Conservation (phyloP, 2,113 vertebrate genomes). For the Cheirogaleus medius region DNA sequence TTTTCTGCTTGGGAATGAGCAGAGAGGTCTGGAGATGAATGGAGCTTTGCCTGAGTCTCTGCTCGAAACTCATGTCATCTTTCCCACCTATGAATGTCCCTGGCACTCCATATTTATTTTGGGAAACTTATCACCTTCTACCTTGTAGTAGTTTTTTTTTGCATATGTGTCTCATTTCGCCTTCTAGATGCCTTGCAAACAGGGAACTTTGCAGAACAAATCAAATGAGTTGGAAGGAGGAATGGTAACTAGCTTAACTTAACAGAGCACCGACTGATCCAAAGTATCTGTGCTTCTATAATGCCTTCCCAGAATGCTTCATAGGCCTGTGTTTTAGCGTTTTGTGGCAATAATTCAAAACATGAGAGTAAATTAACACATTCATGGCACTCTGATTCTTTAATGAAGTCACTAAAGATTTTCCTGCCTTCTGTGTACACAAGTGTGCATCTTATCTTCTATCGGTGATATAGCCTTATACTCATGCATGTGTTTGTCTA, state of each 20-base stretch:
- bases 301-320: neutral
- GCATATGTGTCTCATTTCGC: constrained; percentile 6
- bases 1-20: neutral
- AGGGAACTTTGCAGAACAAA: neutral
- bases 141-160: neutral
- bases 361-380: neutral
- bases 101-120: constrained; percentile 14
- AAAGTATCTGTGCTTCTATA: neutral
- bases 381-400: neutral
- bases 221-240: neutral
- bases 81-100: neutral
- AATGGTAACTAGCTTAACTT: constrained; percentile 16
- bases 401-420: constrained; percentile 24
- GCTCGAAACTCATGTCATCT: neutral
- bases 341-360: neutral
- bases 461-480: neutral
- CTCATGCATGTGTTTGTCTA: neutral
- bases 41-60: neutral
- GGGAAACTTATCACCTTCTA: neutral
- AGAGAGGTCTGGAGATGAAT: neutral
- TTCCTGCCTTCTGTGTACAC: neutral
- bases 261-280: neutral
- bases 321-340: neutral
- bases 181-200: neutral
- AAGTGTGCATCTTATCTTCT: neutral